These are phyloP conservation scores for Eulemur coronatus DNA, from an alignment of 2,797 vertebrate species.

Conservation along the genomic window DNA sequence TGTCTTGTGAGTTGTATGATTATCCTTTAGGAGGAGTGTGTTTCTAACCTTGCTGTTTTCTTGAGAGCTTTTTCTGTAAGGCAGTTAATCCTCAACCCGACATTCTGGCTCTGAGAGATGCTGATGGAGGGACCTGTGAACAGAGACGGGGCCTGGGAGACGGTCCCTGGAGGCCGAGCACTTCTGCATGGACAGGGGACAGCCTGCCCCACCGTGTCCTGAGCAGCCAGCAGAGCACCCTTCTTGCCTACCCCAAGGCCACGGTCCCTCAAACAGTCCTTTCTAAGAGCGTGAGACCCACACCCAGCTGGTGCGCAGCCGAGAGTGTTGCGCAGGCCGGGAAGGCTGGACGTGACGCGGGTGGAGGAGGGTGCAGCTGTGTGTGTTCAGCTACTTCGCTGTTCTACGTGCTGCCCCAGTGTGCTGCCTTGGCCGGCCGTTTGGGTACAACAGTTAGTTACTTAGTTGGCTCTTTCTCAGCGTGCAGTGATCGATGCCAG, in stretches of 20 bases:
- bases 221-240: neutral
- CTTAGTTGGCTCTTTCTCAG: neutral
- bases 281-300: too few species aligned
- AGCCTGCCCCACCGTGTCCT: neutral
- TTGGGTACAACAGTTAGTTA: neutral
- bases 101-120: neutral
- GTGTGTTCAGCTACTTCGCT: neutral
- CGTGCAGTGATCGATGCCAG: neutral
- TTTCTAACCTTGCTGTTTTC: neutral
- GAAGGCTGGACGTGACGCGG: accelerated
- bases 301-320: too few species aligned
- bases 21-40: neutral
- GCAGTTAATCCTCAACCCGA: neutral
- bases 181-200: accelerated
- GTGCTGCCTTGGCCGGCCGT: too few species aligned
- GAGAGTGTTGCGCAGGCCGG: neutral
- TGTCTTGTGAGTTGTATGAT: neutral
- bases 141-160: too few species aligned
- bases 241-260: neutral
- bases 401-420: too few species aligned
- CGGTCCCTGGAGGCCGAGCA: neutral
- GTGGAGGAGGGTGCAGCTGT: too few species aligned
- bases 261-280: too few species aligned
- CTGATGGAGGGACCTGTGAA: neutral
- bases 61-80: neutral